Evolutionary conservation across 2,888 invertebrate genomes (phyloP).

Genomic region (Druceiella hillmani): DNA sequence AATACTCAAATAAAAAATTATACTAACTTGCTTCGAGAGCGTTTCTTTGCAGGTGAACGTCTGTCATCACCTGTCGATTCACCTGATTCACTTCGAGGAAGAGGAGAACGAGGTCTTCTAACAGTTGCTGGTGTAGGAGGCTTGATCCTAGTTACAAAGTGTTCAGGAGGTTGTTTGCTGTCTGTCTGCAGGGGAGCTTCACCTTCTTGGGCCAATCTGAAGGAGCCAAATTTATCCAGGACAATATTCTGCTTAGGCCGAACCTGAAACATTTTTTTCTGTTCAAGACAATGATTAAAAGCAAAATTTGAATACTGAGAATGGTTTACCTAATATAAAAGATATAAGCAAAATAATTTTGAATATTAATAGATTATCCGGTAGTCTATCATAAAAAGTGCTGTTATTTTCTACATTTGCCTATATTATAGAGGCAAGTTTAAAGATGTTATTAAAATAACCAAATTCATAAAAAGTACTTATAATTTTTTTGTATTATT

Average conservation of each 20-base stretch:
- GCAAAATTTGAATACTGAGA: background rate
- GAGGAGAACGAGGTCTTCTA: conserved; percentile 42
- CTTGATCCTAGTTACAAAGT: conserved; percentile 48
- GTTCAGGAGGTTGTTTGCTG: conserved; percentile 46
- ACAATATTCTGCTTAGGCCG: conserved; percentile 54
- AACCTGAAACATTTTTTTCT: conserved; percentile 32
- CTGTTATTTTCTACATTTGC: too few relatives aligned
- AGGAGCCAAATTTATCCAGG: conserved; percentile 68
- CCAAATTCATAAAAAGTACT: too few relatives aligned
- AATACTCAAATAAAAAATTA: too few relatives aligned
- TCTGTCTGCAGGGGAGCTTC: conserved; percentile 45
- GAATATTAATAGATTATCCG: too few relatives aligned
- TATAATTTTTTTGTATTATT: too few relatives aligned
- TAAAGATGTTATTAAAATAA: background rate
- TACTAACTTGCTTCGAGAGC: conserved; percentile 42
- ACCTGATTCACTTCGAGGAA: conserved; percentile 41
- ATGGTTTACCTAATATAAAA: background rate
- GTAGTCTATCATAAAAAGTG: too few relatives aligned
- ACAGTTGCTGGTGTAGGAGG: conserved; percentile 36
- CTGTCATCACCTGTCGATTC: conserved; percentile 37
- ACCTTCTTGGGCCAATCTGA: conserved; percentile 58
- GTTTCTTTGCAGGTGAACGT: conserved; percentile 32
- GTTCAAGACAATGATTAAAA: conserved; percentile 5
- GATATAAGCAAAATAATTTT: too few relatives aligned
- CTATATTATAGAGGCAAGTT: too few relatives aligned